Base-by-base conservation (phyloP, 2,797 vertebrate genomes). In the Siniperca undulata region DNA sequence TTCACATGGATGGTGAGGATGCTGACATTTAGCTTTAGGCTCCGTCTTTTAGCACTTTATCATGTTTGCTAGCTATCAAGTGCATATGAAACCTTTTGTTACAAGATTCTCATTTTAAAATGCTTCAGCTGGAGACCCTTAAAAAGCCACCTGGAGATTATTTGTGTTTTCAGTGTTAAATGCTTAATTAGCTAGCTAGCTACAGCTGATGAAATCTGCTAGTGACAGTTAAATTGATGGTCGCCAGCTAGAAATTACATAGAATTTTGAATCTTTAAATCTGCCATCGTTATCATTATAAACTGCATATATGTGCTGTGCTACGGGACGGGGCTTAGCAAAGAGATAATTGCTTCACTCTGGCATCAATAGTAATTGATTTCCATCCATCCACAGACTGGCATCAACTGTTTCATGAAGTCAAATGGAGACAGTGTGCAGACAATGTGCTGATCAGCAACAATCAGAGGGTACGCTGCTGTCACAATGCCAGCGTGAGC, bases 361-460 rank as follows among this genome's bases (percentile, higher is more conserved):
- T 3, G 56, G 53, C 52, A 58, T 69, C 75, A 22, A n/a, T 11
- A 36, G 22, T 16, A 38, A 71, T 65, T 69, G 76, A 75, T 73
- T 83, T 74, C 59, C n/a, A 20, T 42, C 52, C 61, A 40, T 0
- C 0, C 19, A n/a, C 22, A 17, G 65, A 24, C 42, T 13, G 30
- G 30, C 40, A 17, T 78, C 70, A 4, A 62, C 53, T 34, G 24
- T 62, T 66, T 79, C 7, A 30, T 22, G 40, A 70, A 74, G 59
- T 46, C 2, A 46, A 65, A 71, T 50, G 68, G 55, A 64, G 67
- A 80, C 84, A 0, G 38, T 69, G 58, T 30, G 68, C 50, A 3
- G 17, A 70, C 70, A 40, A 81, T 69, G 61, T 88, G 91, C 86
- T 89, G 89, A 89, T 73, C 52, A 12, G 74, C 67, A 60, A 22